Evolutionary conservation across 2,113 vertebrate species (phyloP).

Genomic region (Nannospalax galili): DNA sequence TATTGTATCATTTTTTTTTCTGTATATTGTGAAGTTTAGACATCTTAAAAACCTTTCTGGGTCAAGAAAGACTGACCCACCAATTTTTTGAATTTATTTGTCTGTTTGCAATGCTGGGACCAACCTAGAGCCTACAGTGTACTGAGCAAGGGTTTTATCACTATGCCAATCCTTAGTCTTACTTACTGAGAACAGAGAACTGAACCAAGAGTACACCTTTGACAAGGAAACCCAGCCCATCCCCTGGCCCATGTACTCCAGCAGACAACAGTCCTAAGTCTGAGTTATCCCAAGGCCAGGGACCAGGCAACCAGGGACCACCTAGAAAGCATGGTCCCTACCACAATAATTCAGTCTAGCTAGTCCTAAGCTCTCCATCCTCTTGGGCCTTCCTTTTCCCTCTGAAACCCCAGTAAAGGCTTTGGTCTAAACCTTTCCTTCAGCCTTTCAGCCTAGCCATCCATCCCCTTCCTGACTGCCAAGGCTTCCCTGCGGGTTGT

Average conservation of each 20-base stretch:
- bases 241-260: background rate
- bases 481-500: rapidly evolving
- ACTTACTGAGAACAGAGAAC: background rate
- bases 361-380: background rate
- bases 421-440: background rate
- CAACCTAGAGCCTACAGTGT: background rate
- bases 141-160: background rate
- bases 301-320: background rate
- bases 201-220: background rate
- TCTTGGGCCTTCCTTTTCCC: background rate
- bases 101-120: background rate
- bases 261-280: background rate
- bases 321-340: background rate
- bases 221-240: background rate
- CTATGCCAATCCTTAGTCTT: too few relatives aligned
- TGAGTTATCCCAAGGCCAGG: background rate
- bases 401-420: background rate
- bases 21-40: background rate
- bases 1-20: background rate
- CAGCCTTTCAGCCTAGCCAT: background rate
- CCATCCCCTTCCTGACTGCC: background rate
- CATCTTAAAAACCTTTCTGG: background rate
- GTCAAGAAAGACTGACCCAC: background rate
- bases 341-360: background rate
- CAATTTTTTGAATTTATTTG: background rate